phyloP scores from a whole-genome alignment of 2,888 invertebrate genomes.

The Biston stratarius region DNA sequence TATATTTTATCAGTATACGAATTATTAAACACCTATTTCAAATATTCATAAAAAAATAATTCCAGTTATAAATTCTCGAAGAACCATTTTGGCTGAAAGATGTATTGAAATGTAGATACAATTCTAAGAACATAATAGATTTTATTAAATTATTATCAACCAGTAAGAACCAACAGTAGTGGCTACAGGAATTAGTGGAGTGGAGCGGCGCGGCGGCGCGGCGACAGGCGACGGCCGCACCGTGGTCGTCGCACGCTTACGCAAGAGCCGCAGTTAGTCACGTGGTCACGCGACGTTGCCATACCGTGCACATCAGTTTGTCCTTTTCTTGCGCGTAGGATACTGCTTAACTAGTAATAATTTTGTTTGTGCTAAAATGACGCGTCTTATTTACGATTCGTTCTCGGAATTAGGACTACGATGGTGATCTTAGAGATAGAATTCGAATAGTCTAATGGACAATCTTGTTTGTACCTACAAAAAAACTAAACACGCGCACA shows the following conservation, averaged over 20 bases:
- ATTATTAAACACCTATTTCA: background rate
- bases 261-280: slow-evolving; percentile 82
- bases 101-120: background rate
- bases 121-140: background rate
- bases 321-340: slow-evolving; percentile 73
- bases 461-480: background rate
- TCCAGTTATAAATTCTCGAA: background rate
- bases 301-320: slow-evolving; percentile 61
- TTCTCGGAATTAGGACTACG: slow-evolving; percentile 75
- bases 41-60: too few relatives aligned
- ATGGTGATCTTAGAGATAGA: slow-evolving; percentile 59
- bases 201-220: slow-evolving; percentile 56
- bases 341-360: slow-evolving; percentile 73
- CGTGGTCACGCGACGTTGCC: slow-evolving; percentile 83
- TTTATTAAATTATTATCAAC: slow-evolving; percentile 5
- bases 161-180: slow-evolving; percentile 19
- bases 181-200: slow-evolving; percentile 33
- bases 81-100: background rate
- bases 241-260: slow-evolving; percentile 81
- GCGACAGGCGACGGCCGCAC: slow-evolving; percentile 50
- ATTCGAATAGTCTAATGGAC: slow-evolving; percentile 40
- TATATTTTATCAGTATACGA: background rate
- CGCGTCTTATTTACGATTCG: slow-evolving; percentile 76
- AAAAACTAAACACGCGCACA: background rate
- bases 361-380: slow-evolving; percentile 82